Percentiles rank a stretch among this genome's conserved stretches.
Conservation (phyloP, 2,888 invertebrate species). For the Spilosoma lubricipeda region DNA sequence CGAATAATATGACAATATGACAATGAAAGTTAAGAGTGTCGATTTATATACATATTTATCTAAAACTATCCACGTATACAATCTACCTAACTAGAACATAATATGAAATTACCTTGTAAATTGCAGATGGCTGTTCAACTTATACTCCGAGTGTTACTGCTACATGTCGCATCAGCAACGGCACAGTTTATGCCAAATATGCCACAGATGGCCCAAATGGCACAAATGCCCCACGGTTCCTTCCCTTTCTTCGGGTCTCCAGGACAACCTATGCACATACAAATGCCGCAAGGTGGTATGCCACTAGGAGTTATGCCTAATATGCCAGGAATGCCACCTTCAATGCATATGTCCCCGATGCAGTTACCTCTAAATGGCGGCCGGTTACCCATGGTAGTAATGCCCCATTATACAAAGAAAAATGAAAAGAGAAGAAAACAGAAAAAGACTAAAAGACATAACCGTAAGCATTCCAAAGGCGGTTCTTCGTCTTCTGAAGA, state of each 20-base stretch:
- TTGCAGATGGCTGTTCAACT: conserved; percentile 34
- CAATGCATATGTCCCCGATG: conserved; percentile 48
- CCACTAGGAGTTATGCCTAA: conserved; percentile 49
- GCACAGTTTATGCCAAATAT: conserved; percentile 36
- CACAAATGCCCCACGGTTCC: conserved; percentile 18
- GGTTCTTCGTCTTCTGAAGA: conserved; percentile 49
- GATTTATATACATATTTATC: too few relatives aligned
- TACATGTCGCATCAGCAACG: conserved; percentile 16
- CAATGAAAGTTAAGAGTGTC: too few relatives aligned
- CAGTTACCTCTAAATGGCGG: conserved; percentile 56
- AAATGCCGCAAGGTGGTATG: conserved; percentile 33
- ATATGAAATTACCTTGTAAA: neutral
- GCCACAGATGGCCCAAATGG: conserved; percentile 28
- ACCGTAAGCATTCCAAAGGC: conserved; percentile 45
- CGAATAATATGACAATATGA: too few relatives aligned
- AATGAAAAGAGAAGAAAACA: conserved; percentile 51
- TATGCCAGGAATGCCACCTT: conserved; percentile 41
- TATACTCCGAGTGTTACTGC: conserved; percentile 16
- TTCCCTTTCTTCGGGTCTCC: conserved; percentile 16
- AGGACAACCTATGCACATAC: conserved; percentile 38
- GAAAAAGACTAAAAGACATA: conserved; percentile 29
- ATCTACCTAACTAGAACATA: neutral
- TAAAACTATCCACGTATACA: too few relatives aligned
- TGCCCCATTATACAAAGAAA: conserved; percentile 70
- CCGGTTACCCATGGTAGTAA: conserved; percentile 71